A percentile compares a stretch with the other conserved stretches of the same genome.
phyloP scores from a whole-genome alignment of 2,797 vertebrate genomes.

The Anguilla megastoma region DNA sequence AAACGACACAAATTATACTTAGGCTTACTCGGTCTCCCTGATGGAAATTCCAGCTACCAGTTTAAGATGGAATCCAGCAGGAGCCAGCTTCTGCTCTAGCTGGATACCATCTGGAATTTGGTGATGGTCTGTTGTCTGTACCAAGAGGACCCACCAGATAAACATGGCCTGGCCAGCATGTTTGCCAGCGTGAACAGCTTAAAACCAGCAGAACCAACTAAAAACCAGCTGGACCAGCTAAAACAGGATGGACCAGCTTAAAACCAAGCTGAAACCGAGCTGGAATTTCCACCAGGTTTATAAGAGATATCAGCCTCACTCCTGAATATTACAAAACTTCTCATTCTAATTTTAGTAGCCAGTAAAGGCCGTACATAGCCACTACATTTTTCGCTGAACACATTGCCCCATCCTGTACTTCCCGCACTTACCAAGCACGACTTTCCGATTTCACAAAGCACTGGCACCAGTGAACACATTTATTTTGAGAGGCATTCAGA shows the following conservation, averaged over 20 bases:
- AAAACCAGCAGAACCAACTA: too few species aligned
- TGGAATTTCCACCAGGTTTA: too few species aligned
- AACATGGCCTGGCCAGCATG: too few species aligned
- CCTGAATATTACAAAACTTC: background rate
- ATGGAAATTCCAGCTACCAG: too few species aligned
- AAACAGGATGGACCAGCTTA: too few species aligned
- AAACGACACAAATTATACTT: slow-evolving; percentile 12
- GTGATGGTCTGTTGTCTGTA: too few species aligned
- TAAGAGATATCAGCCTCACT: background rate
- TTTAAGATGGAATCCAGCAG: background rate
- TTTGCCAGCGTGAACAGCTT: too few species aligned
- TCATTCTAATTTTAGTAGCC: background rate
- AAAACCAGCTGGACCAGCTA: too few species aligned
- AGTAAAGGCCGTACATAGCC: background rate
- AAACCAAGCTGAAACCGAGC: too few species aligned
- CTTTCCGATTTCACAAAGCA: background rate
- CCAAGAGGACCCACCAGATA: too few species aligned
- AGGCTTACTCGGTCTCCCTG: background rate
- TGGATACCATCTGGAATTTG: too few species aligned
- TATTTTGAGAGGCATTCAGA: background rate
- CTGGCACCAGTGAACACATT: background rate
- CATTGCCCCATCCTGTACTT: background rate
- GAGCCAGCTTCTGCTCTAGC: too few species aligned
- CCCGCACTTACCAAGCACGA: background rate
- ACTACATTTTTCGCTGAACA: background rate